Evolutionary conservation across 2,888 invertebrate genomes (phyloP).

Genomic region (Hyposoter dolosus): DNA sequence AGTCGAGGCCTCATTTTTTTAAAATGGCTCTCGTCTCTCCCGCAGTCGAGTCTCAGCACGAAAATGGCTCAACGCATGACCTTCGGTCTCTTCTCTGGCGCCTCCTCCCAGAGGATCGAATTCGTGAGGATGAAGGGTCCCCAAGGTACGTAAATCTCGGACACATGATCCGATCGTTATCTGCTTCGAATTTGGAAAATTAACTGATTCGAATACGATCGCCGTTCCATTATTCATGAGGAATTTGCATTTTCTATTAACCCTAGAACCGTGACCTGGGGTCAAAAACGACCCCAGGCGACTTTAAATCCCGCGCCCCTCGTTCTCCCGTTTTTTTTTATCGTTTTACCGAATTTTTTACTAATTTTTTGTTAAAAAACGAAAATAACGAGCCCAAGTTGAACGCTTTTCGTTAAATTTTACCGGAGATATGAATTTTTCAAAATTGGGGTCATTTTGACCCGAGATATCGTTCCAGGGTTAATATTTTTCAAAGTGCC

Average conservation of each 20-base stretch:
- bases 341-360: no score
- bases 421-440: no score
- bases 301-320: no score
- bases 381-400: no score
- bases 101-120: conserved; percentile 94
- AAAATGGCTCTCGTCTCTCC: conserved; percentile 70
- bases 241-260: neutral
- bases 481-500: neutral
- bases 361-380: no score
- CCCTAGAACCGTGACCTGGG: no score
- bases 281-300: no score
- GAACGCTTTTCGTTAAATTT: no score
- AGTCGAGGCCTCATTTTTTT: neutral
- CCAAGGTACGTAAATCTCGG: conserved; percentile 86
- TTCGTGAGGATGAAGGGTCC: conserved; percentile 99
- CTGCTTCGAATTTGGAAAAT: neutral
- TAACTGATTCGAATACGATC: neutral
- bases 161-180: neutral
- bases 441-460: no score
- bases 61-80: conserved; percentile 98
- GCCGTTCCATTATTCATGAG: neutral
- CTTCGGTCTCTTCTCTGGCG: conserved; percentile 93
- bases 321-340: no score
- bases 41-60: conserved; percentile 96
- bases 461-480: no score